A percentile compares a stretch with the other conserved stretches of the same genome.
phyloP scores from a whole-genome alignment of 2,888 invertebrate genomes.

The Oligia fasciuncula region DNA sequence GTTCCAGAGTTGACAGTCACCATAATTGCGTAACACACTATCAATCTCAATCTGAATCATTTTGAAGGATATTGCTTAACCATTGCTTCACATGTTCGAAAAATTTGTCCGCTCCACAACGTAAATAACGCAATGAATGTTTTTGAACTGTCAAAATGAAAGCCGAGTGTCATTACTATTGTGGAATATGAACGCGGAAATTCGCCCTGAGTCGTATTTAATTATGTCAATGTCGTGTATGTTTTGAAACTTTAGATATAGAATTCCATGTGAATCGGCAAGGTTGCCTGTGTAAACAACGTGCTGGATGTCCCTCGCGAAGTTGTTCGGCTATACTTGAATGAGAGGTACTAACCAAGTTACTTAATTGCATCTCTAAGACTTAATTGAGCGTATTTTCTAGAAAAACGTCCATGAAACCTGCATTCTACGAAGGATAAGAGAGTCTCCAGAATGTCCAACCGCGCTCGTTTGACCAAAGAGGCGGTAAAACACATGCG shows the following conservation, averaged over 20 bases:
- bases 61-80: not conserved
- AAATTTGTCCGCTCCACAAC: not conserved
- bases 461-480: not conserved
- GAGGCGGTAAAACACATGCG: not conserved
- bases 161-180: not conserved
- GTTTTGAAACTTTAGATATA: slow-evolving; percentile 9
- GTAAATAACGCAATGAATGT: not conserved
- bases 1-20: not conserved
- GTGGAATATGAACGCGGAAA: not conserved
- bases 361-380: not conserved
- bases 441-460: not conserved
- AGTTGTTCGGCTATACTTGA: not conserved
- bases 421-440: not conserved
- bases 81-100: not conserved
- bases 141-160: not conserved
- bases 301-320: not conserved
- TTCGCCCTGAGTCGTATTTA: not conserved
- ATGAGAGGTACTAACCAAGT: not conserved
- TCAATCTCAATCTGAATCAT: not conserved
- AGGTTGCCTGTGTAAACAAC: not conserved
- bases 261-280: not conserved
- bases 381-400: not conserved
- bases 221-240: not conserved
- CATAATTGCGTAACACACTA: not conserved
- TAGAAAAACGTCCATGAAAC: not conserved